Evolutionary conservation across 1,140 invertebrate species (phyloP).

Genomic region (Trachelipus rathkii): DNA sequence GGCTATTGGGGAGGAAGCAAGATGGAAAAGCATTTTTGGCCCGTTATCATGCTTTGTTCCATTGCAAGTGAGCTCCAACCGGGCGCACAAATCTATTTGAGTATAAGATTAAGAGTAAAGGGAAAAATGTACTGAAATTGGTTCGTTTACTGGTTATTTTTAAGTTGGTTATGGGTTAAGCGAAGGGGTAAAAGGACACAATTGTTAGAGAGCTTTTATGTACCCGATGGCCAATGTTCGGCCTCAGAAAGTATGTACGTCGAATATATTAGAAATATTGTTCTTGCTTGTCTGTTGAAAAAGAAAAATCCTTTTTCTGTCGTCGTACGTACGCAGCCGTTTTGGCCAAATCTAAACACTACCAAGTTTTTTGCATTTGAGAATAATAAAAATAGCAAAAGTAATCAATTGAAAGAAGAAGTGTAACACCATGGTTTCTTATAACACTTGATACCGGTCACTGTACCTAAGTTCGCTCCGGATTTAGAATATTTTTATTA

Average conservation of each 20-base stretch:
- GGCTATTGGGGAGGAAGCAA: no score
- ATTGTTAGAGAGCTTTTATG: neutral
- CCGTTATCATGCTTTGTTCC: no score
- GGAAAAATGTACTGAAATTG: no score
- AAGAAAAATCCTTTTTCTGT: no score
- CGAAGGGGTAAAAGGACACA: neutral
- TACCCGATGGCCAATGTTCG: neutral
- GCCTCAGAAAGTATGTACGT: slow-evolving; percentile 6
- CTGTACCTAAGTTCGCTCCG: neutral
- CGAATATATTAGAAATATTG: neutral
- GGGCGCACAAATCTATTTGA: no score
- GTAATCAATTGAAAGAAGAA: neutral
- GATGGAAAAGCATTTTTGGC: no score
- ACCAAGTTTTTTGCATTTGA: neutral
- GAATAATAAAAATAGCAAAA: neutral
- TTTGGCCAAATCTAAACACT: neutral
- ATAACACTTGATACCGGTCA: neutral
- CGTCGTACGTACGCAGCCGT: neutral
- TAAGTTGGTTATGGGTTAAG: neutral
- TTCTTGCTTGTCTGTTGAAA: no score
- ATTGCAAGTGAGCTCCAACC: no score
- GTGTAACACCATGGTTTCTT: neutral
- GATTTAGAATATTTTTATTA: neutral
- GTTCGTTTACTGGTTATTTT: no score
- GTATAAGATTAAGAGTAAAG: no score